phyloP scores from a whole-genome alignment of 1,140 invertebrate species.

The Micrasema longulum region DNA sequence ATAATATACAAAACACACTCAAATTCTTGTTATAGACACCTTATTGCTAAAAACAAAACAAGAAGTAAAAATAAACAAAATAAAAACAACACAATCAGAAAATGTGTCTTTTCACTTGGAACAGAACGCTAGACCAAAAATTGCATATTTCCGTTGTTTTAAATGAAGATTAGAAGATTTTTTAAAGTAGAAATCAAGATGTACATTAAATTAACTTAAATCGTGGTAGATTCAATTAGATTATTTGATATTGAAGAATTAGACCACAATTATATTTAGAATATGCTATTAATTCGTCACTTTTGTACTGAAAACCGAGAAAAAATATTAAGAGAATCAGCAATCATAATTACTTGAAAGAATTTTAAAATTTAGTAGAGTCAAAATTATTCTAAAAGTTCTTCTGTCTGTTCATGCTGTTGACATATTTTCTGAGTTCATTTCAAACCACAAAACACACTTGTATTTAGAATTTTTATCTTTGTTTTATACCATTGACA shows the following conservation, averaged over 20 bases:
- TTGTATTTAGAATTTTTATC: constrained; percentile 42
- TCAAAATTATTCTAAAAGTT: not conserved
- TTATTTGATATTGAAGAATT: constrained; percentile 10
- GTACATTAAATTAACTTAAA: constrained; percentile 5
- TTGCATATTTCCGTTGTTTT: constrained; percentile 39
- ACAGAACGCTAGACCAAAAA: constrained; percentile 54
- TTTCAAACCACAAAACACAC: constrained; percentile 34
- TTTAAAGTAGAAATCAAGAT: constrained; percentile 21
- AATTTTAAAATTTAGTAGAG: constrained; percentile 9
- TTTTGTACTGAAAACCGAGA: not conserved
- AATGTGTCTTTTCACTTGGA: constrained; percentile 90
- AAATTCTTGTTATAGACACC: constrained; percentile 26
- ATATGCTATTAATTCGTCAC: constrained; percentile 5
- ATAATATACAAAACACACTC: constrained; percentile 58
- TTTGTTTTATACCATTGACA: constrained; percentile 16
- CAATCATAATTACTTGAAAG: constrained; percentile 48
- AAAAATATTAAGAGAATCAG: constrained; percentile 44
- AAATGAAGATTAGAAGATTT: constrained; percentile 29
- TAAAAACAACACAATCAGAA: constrained; percentile 73
- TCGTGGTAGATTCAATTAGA: constrained; percentile 22
- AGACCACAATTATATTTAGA: constrained; percentile 15
- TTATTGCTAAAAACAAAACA: not conserved
- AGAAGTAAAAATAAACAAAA: constrained; percentile 42
- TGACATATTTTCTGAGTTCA: constrained; percentile 65
- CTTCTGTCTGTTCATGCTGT: constrained; percentile 12